These are phyloP conservation scores for Columba guinea DNA, from an alignment of 2,797 vertebrate genomes.

Conservation along the genomic window DNA sequence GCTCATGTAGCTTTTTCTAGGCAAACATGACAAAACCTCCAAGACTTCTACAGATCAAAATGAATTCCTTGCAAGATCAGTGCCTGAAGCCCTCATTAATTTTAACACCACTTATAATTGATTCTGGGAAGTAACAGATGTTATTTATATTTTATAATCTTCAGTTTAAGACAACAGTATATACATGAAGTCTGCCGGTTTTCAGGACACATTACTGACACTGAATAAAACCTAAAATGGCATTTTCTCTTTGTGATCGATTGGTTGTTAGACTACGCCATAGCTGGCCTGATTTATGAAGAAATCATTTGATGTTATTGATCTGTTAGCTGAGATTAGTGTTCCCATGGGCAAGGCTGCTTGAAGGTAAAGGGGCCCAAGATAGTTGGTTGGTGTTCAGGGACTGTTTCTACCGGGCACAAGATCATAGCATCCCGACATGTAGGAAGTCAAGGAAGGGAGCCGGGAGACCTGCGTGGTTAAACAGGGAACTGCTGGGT, in stretches of 20 bases:
- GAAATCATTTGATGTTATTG: background rate
- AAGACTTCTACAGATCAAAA: constrained; percentile 28
- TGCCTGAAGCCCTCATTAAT: constrained; percentile 69
- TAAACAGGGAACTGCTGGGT: too few relatives aligned
- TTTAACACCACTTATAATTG: constrained; percentile 59
- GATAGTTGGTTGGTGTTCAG: too few relatives aligned
- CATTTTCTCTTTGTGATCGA: background rate
- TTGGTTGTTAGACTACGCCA: background rate
- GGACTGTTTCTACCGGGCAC: too few relatives aligned
- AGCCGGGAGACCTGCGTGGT: too few relatives aligned
- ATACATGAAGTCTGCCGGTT: background rate
- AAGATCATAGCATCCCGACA: too few relatives aligned
- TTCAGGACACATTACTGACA: background rate
- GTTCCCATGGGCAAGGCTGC: too few relatives aligned
- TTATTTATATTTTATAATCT: constrained; percentile 33
- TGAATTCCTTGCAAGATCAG: constrained; percentile 58
- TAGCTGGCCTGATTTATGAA: background rate
- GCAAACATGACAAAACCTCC: constrained; percentile 40
- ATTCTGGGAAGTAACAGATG: constrained; percentile 66
- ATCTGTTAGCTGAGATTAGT: background rate
- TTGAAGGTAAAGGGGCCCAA: too few relatives aligned
- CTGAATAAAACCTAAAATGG: background rate
- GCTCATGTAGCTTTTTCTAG: constrained; percentile 2
- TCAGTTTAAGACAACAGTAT: background rate
- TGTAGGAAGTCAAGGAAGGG: too few relatives aligned